These are phyloP conservation scores for Muscina levida DNA, from an alignment of 2,888 invertebrate species.

Conservation along the genomic window DNA sequence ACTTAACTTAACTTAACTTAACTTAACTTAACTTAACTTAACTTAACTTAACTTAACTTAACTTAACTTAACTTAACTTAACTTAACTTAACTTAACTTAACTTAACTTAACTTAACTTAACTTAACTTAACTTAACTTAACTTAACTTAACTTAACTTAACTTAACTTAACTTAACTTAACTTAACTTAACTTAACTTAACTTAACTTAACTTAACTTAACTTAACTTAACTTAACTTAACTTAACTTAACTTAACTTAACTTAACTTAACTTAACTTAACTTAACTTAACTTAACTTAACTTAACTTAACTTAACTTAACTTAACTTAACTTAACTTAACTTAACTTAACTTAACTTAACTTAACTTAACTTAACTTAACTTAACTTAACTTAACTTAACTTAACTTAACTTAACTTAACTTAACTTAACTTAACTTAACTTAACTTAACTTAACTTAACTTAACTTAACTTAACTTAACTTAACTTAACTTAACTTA, in stretches of 20 bases:
- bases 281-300: conserved; percentile 9
- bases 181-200: background rate
- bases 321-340: background rate
- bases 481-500: conserved; percentile 3
- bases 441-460: conserved; percentile 3
- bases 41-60: background rate
- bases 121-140: background rate
- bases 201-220: background rate
- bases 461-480: conserved; percentile 2
- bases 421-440: conserved; percentile 5
- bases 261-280: conserved; percentile 1
- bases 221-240: background rate
- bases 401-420: conserved; percentile 6
- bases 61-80: background rate
- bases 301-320: conserved; percentile 9
- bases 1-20: background rate
- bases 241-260: background rate
- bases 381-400: conserved; percentile 11
- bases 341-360: conserved; percentile 8
- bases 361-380: conserved; percentile 7
- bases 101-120: conserved; percentile 1
- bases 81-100: background rate
- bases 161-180: background rate
- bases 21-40: background rate
- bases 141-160: background rate